These are phyloP conservation scores for Zaprionus nigranus DNA, from an alignment of 1,140 invertebrate species.

Conservation along the genomic window DNA sequence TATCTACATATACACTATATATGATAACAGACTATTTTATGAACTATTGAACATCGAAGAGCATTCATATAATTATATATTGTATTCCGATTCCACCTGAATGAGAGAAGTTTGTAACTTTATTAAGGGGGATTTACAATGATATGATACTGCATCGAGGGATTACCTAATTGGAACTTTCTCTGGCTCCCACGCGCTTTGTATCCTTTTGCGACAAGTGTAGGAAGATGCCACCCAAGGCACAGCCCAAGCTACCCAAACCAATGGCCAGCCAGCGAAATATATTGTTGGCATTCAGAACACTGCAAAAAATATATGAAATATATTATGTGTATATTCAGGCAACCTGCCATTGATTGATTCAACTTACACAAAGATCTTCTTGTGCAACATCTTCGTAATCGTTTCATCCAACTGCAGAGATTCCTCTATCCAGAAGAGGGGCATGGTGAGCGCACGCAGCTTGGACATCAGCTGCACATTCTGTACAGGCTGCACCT, in stretches of 20 bases:
- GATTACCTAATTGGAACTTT: background rate
- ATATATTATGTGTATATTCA: background rate
- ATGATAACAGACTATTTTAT: conserved; percentile 17
- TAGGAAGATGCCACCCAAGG: conserved; percentile 31
- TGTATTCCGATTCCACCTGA: background rate
- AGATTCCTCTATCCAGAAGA: conserved; percentile 92
- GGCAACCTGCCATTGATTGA: too few species aligned
- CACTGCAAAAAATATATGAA: conserved; percentile 13
- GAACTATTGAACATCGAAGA: conserved; percentile 27
- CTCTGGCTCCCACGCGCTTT: conserved; percentile 30
- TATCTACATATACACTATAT: background rate
- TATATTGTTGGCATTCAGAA: conserved; percentile 43
- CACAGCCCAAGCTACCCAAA: conserved; percentile 43
- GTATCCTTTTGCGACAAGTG: conserved; percentile 33
- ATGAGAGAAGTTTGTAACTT: background rate
- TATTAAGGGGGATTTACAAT: background rate
- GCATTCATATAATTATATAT: conserved; percentile 16
- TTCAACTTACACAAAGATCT: conserved; percentile 85
- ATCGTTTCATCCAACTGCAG: conserved; percentile 86
- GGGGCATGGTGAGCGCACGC: conserved; percentile 86
- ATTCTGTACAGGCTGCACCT: conserved; percentile 87
- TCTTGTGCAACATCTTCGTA: conserved; percentile 85
- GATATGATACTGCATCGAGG: background rate
- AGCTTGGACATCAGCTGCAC: conserved; percentile 88
- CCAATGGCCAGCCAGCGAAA: conserved; percentile 50